Evolutionary conservation across 2,797 vertebrate genomes (phyloP).

Genomic region (Iguana delicatissima): DNA sequence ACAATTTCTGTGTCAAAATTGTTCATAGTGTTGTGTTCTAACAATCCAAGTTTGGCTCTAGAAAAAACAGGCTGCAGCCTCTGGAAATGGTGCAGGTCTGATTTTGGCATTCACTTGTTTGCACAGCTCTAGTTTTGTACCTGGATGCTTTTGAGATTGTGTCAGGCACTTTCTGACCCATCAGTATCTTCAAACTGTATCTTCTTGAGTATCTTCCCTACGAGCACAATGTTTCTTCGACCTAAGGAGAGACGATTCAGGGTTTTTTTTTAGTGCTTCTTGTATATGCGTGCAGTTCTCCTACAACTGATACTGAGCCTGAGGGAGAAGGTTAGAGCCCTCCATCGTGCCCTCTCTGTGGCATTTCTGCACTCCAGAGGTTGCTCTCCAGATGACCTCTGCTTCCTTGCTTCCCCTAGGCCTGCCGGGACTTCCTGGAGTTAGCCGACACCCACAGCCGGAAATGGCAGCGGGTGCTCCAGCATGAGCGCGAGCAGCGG

Average conservation of each 20-base stretch:
- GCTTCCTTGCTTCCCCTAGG: slow-evolving; percentile 76
- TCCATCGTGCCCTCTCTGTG: no score
- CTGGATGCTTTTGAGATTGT: neutral
- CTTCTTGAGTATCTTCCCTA: neutral
- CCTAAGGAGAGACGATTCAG: neutral
- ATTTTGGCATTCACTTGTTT: neutral
- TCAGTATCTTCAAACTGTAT: neutral
- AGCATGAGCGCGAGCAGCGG: slow-evolving; percentile 97
- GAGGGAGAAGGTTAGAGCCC: neutral
- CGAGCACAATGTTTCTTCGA: neutral
- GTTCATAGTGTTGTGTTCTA: no score
- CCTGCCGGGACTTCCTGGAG: slow-evolving; percentile 97
- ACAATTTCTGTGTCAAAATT: no score
- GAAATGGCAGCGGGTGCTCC: slow-evolving; percentile 96
- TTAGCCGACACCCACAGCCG: slow-evolving; percentile 94
- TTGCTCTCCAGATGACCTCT: neutral
- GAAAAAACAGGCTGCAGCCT: no score
- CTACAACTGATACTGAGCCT: neutral
- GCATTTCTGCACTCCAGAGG: no score
- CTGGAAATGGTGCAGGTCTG: no score
- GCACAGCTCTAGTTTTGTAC: neutral
- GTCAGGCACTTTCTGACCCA: no score
- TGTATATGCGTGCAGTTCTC: no score
- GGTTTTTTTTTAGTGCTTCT: no score
- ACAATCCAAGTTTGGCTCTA: no score